Conservation (phyloP, 2,888 invertebrate species). For the Rhimphoctona megacephalus region DNA sequence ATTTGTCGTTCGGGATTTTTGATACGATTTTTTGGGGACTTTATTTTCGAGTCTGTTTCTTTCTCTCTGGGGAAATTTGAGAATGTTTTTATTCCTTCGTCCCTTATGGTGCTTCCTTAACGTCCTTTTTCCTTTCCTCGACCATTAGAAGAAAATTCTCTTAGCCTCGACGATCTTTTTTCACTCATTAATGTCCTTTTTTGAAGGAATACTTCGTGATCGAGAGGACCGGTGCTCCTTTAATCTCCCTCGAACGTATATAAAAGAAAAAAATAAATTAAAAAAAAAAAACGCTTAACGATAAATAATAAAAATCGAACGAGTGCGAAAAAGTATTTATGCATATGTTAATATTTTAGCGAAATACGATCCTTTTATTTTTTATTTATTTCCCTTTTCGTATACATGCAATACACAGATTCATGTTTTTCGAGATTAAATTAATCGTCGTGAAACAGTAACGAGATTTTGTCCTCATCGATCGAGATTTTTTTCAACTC, state of each 20-base stretch:
- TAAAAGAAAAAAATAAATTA: constrained; percentile 2
- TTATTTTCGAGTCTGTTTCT: constrained; percentile 5
- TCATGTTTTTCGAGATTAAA: constrained; percentile 27
- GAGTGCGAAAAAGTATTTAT: constrained; percentile 7
- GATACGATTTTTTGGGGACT: constrained; percentile 13
- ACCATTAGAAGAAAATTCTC: not conserved
- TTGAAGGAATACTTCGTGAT: constrained; percentile 19
- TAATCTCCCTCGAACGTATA: constrained; percentile 41
- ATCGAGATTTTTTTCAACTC: constrained; percentile 15
- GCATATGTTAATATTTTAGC: constrained; percentile 27
- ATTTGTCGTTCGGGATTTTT: constrained; percentile 39
- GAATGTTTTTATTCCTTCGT: not conserved
- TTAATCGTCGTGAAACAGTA: constrained; percentile 27
- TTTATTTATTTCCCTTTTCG: constrained; percentile 23
- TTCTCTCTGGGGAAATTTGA: not conserved
- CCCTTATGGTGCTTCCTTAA: constrained; percentile 70
- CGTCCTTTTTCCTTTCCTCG: constrained; percentile 5
- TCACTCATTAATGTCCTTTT: not conserved
- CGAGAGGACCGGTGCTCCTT: constrained; percentile 61
- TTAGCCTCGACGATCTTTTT: not conserved
- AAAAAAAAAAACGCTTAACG: not conserved
- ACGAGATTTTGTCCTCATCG: constrained; percentile 14
- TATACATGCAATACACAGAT: constrained; percentile 61
- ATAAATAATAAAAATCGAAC: not conserved
- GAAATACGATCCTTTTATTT: constrained; percentile 11